Evolutionary conservation across 2,888 invertebrate genomes (phyloP).

Genomic region (Drosophila kuntzei): DNA sequence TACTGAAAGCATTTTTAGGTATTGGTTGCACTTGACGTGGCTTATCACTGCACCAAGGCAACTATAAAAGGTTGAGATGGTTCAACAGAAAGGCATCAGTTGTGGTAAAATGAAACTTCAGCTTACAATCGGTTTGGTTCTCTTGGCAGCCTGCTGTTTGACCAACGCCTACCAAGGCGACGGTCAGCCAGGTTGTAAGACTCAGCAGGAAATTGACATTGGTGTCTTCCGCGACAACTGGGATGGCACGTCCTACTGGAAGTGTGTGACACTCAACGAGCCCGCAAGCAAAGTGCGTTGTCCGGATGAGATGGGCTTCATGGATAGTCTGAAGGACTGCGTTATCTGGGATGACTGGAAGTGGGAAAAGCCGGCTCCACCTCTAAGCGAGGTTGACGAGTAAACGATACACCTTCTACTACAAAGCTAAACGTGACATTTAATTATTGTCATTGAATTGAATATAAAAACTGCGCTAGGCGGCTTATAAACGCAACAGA

Average conservation of each 20-base stretch:
- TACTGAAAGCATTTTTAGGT: conserved; percentile 69
- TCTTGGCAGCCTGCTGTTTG: conserved; percentile 45
- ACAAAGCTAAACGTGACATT: conserved; percentile 42
- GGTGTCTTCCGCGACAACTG: conserved; percentile 72
- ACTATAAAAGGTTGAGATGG: conserved; percentile 53
- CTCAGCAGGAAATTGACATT: conserved; percentile 67
- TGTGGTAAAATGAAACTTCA: conserved; percentile 59
- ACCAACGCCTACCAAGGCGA: conserved; percentile 55
- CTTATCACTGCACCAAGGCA: conserved; percentile 31
- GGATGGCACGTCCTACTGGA: conserved; percentile 81
- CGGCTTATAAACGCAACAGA: conserved; percentile 42
- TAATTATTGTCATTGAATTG: conserved; percentile 64
- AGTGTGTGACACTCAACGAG: conserved; percentile 62
- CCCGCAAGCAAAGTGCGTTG: conserved; percentile 64
- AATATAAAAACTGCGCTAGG: conserved; percentile 53
- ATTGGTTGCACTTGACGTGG: conserved; percentile 32
- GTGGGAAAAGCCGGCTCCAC: conserved; percentile 73
- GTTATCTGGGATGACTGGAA: conserved; percentile 79
- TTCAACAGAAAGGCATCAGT: conserved; percentile 33
- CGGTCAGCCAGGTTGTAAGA: conserved; percentile 77
- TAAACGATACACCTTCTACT: conserved; percentile 30
- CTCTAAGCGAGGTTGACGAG: conserved; percentile 59
- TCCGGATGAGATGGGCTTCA: conserved; percentile 63
- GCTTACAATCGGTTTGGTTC: conserved; percentile 48
- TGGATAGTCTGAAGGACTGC: conserved; percentile 73